Evolutionary conservation across 2,797 vertebrate genomes (phyloP).

Genomic region (Crypturellus tataupa): DNA sequence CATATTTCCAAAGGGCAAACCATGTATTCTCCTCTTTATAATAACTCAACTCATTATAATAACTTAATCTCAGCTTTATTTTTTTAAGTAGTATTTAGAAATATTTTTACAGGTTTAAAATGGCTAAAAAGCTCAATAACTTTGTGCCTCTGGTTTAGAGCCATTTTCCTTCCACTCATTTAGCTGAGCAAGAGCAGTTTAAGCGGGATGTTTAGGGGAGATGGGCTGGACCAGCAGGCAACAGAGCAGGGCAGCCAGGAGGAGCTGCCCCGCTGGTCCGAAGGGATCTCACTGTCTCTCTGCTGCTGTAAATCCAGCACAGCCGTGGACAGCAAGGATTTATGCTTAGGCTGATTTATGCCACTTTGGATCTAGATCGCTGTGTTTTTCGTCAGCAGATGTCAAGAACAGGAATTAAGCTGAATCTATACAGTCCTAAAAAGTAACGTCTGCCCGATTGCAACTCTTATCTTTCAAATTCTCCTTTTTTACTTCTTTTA

Average conservation of each 20-base stretch:
- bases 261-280: not conserved
- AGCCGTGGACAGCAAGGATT: not conserved
- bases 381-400: not conserved
- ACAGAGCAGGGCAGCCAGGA: not conserved
- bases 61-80: not conserved
- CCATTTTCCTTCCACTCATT: not conserved
- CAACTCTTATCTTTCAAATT: not conserved
- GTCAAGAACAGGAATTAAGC: not conserved
- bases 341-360: not conserved
- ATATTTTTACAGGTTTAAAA: not conserved
- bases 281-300: not conserved
- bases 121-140: fast-evolving
- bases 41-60: fast-evolving
- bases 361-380: not conserved
- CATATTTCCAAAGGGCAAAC: not conserved
- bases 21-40: not conserved
- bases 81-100: not conserved
- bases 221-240: not conserved
- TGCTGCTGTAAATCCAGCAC: not conserved
- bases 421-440: not conserved
- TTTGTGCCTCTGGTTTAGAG: not conserved
- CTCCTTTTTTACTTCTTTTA: not conserved
- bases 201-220: not conserved
- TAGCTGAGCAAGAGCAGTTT: not conserved
- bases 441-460: not conserved